Evolutionary conservation across 2,797 vertebrate genomes (phyloP), one percentile per base, ranked within the genome.

Genomic region (Xenentodon cancila): DNA sequence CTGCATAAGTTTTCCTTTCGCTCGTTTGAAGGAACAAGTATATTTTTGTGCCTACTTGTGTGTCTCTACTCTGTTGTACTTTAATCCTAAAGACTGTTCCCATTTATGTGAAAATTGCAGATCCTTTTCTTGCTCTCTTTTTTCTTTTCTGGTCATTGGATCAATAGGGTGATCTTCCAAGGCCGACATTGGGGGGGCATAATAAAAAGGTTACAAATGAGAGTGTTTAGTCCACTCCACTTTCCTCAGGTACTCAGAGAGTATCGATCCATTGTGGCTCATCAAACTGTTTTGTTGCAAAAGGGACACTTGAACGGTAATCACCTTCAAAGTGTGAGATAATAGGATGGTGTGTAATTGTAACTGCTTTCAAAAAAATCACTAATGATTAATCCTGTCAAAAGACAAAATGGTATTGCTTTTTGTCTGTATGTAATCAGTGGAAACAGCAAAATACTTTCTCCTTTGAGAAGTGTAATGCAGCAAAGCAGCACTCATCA

Each of bases 141-240:
- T 80, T 65, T 70, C 69, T 78, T 79, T 63, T 57, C 11, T n/a
- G 3, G n/a, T 69, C 2, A 77, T 74, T 77, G 69, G 79, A 92
- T 93, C 90, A 81, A 93, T 92, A 79, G 49, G 53, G 75, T 80
- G 83, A 87, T 90, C 81, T 84, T 87, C 84, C 70, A 73, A 80
- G 77, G 75, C 75, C 37, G 77, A 85, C 76, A 82, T 87, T 85
- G 80, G 60, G 56, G 70, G 76, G 71, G 45, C 77, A 82, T 86
- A 88, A 84, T 80, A 88, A 90, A 85, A 87, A 84, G 66, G 70
- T 88, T 89, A 88, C 82, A 91, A 88, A 88, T 90, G 75, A 79
- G 67, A 79, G 67, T 55, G 68, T 84, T 91, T 86, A 88, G 84
- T 81, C 64, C 72, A 81, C 84, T 77, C 76, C 75, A 71, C 85